phyloP scores from a whole-genome alignment of 2,888 invertebrate species.

The Arctia plantaginis region DNA sequence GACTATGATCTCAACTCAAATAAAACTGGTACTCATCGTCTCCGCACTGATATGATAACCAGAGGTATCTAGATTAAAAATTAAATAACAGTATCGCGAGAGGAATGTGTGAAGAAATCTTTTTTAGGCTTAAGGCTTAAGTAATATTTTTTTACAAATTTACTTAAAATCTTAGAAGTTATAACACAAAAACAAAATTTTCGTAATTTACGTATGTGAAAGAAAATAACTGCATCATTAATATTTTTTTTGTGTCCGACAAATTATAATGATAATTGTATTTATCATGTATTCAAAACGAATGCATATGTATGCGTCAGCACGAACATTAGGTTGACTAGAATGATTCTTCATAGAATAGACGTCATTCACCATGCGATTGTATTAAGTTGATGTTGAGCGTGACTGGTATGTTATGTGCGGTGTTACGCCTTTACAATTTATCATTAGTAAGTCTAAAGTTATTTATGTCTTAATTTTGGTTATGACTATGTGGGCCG shows the following conservation, averaged over 20 bases:
- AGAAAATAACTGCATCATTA: not conserved
- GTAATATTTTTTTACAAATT: too few species aligned
- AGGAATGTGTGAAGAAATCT: too few species aligned
- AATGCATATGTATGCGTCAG: conserved; percentile 73
- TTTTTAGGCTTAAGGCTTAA: too few species aligned
- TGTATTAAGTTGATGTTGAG: conserved; percentile 63
- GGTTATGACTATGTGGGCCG: conserved; percentile 71
- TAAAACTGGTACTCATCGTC: not conserved
- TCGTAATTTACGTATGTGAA: not conserved
- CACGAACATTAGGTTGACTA: conserved; percentile 58
- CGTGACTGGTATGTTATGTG: conserved; percentile 77
- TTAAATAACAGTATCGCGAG: too few species aligned
- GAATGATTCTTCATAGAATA: conserved; percentile 59
- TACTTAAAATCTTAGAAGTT: too few species aligned
- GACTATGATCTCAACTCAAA: not conserved
- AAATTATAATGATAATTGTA: not conserved
- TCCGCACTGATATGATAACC: not conserved
- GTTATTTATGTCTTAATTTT: conserved; percentile 84
- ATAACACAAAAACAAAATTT: not conserved
- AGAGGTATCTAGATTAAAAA: not conserved
- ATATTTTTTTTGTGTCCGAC: not conserved
- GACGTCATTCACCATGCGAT: conserved; percentile 65
- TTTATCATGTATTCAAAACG: conserved; percentile 52
- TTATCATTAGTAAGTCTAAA: conserved; percentile 66
- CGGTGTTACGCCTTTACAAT: conserved; percentile 75